Evolutionary conservation across 2,797 vertebrate genomes (phyloP), one percentile per base, ranked within the genome.

Genomic region (Typhlichthys subterraneus): DNA sequence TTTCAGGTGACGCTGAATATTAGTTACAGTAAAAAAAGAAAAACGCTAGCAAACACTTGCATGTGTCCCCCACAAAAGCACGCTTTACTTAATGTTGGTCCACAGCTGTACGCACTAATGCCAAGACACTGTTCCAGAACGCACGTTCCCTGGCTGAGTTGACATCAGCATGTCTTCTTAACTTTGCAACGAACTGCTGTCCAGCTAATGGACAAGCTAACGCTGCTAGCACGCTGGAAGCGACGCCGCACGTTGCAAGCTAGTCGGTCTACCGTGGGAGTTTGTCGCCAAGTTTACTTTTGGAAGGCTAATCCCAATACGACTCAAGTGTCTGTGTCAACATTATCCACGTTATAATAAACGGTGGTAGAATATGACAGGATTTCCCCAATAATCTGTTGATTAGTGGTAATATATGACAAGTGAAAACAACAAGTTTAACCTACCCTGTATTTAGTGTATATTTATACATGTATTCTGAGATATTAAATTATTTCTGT

Each of bases 121-220:
- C 2, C 4, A 0, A 19, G 45, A n/a, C 29, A 54, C 49, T 29
- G 45, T 47, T 31, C 0, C 42, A 62, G 4, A 2, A 15, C 3
- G 4, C 38, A 15, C 11, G n/a, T 61, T 19, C 59, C 65, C 47
- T 3, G 23, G 23, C 23, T 23, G 48, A 80, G 74, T 76, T 90
- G 84, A 79, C 83, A 82, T 65, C 63, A 75, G 49, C 55, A 47
- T 63, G 61, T 77, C 59, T 62, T 5, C 31, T 31, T 48, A 62
- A 79, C 81, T 82, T 82, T 83, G 75, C n/a, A 77, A 52, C 68
- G 48, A 73, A 61, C 12, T 69, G 54, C 51, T 62, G 0, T 45
- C 14, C 62, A 59, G 55, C 58, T 63, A 48, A 57, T 51, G 56
- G 29, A 42, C 31, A 62, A 73, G 73, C 79, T 81, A 76, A 69